Percentiles rank a stretch among this genome's conserved stretches.
These are phyloP conservation scores for Drosophila lutescens DNA, from an alignment of 2,888 invertebrate genomes.

Conservation along the genomic window DNA sequence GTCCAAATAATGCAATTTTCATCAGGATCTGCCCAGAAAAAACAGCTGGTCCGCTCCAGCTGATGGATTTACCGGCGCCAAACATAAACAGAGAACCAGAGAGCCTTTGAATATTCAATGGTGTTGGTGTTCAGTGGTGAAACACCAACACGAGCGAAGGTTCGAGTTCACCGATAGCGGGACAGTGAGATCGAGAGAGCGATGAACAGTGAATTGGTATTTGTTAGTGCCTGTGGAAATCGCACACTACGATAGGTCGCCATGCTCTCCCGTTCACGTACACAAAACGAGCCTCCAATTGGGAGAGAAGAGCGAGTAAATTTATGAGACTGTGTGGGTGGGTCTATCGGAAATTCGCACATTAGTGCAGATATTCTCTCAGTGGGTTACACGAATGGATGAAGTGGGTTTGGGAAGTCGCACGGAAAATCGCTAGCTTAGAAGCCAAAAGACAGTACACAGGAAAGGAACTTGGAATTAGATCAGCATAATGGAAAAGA, in stretches of 20 bases:
- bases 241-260: slow-evolving; percentile 18
- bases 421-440: slow-evolving; percentile 1
- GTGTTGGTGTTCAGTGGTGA: slow-evolving; percentile 35
- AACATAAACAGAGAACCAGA: slow-evolving; percentile 63
- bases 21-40: not conserved
- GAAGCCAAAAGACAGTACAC: slow-evolving; percentile 6
- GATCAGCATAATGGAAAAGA: not conserved
- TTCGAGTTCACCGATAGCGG: not conserved
- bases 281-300: slow-evolving; percentile 32
- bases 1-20: not conserved
- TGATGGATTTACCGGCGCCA: slow-evolving; percentile 2
- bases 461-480: not conserved
- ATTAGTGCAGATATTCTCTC: slow-evolving; percentile 13
- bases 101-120: slow-evolving; percentile 1
- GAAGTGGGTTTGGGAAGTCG: not conserved
- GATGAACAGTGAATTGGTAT: slow-evolving; percentile 28
- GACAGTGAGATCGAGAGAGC: slow-evolving; percentile 49
- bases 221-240: slow-evolving; percentile 19
- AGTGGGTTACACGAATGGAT: slow-evolving; percentile 1
- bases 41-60: slow-evolving; percentile 15
- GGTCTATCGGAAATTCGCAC: slow-evolving; percentile 20
- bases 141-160: slow-evolving; percentile 10
- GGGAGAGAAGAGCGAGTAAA: slow-evolving; percentile 35
- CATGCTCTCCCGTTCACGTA: slow-evolving; percentile 19
- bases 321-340: slow-evolving; percentile 41